Percentiles rank a stretch among this genome's conserved stretches.
phyloP scores from a whole-genome alignment of 2,113 vertebrate genomes.

The Bothrops jararaca region DNA sequence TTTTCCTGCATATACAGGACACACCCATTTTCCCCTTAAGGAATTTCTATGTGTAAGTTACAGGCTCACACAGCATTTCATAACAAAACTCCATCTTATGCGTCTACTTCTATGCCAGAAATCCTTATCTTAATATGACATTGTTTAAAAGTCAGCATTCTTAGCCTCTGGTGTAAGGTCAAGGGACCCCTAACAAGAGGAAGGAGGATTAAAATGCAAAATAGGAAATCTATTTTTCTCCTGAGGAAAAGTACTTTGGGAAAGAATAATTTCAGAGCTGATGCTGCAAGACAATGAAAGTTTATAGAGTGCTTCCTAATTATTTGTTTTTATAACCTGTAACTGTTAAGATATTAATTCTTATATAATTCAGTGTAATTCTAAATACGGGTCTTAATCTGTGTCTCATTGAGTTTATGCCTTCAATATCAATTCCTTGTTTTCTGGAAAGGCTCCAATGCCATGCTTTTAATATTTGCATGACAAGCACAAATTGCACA shows the following conservation, averaged over 20 bases:
- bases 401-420: not conserved
- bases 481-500: not conserved
- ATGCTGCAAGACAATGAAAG: not conserved
- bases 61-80: not conserved
- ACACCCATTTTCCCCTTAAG: not conserved
- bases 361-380: slow-evolving; percentile 3
- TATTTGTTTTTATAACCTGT: slow-evolving; percentile 10
- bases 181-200: not conserved
- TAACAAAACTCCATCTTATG: not conserved
- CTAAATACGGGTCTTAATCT: not conserved
- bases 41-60: not conserved
- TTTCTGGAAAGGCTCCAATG: not conserved
- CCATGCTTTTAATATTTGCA: not conserved
- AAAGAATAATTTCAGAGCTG: not conserved
- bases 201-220: not conserved
- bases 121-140: not conserved
- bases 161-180: not conserved
- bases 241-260: not conserved
- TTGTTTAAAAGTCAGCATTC: not conserved
- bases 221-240: not conserved
- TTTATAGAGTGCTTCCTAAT: not conserved
- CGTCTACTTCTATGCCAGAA: not conserved
- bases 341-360: not conserved
- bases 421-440: not conserved
- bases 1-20: not conserved